Percentiles rank a stretch among this genome's conserved stretches.
These are phyloP conservation scores for Smittia sp. DNA, from an alignment of 2,888 invertebrate species.

Conservation along the genomic window DNA sequence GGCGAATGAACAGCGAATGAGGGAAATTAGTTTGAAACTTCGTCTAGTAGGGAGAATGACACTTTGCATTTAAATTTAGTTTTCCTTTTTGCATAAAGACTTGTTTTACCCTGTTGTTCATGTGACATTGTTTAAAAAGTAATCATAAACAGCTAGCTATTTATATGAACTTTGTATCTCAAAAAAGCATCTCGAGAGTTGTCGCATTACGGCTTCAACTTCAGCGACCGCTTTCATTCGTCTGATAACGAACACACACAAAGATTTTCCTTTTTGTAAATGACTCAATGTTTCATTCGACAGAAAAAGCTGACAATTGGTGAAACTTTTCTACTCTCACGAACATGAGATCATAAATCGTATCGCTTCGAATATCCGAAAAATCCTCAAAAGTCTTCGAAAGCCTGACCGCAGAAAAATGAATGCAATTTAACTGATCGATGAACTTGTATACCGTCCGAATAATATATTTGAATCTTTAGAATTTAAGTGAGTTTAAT, in stretches of 20 bases:
- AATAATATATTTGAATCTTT: slow-evolving; percentile 13
- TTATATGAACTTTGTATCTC: neutral
- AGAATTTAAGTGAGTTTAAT: slow-evolving; percentile 26
- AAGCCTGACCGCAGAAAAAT: slow-evolving; percentile 13
- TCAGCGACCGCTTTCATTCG: neutral
- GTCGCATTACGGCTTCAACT: neutral
- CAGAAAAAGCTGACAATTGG: slow-evolving; percentile 12
- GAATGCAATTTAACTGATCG: slow-evolving; percentile 10
- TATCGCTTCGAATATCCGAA: slow-evolving; percentile 25
- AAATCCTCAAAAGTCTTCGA: neutral
- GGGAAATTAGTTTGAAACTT: neutral
- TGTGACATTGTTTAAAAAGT: slow-evolving; percentile 22
- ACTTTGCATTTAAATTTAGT: slow-evolving; percentile 1
- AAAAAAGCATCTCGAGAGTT: slow-evolving; percentile 3
- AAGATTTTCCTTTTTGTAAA: neutral
- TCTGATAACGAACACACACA: neutral
- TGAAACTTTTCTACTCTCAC: neutral
- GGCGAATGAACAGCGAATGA: slow-evolving; percentile 6
- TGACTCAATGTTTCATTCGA: neutral
- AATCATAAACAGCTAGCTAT: slow-evolving; percentile 38
- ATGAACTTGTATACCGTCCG: slow-evolving; percentile 10
- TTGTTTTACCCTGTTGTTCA: slow-evolving; percentile 37
- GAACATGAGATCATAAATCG: slow-evolving; percentile 3
- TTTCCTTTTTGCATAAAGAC: slow-evolving; percentile 11
- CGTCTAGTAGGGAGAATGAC: neutral